Conservation (phyloP, 1,140 invertebrate species). For the Pygmarrhopalites habei region DNA sequence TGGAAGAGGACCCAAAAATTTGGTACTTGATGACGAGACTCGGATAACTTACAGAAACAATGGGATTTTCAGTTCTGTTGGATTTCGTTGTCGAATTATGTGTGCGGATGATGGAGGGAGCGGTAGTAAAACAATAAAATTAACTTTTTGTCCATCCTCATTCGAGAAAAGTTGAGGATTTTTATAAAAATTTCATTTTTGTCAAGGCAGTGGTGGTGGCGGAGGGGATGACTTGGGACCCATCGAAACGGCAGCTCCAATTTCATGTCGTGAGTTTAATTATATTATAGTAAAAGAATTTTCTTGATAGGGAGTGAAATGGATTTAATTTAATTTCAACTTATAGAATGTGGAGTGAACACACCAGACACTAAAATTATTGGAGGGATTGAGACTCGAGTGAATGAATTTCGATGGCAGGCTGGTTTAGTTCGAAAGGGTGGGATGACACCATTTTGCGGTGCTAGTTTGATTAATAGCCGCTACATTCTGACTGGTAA, state of each 20-base stretch:
- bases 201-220: no score
- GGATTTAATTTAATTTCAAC: no score
- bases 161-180: no score
- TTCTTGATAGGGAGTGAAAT: no score
- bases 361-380: constrained; percentile 25
- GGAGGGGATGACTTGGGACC: no score
- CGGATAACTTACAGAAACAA: constrained; percentile 29
- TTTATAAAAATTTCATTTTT: no score
- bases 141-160: no score
- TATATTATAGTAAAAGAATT: no score
- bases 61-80: constrained; percentile 21
- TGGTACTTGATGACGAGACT: constrained; percentile 1
- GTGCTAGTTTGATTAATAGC: constrained; percentile 72
- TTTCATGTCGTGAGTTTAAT: no score
- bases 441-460: constrained; percentile 48
- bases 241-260: no score
- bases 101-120: constrained; percentile 26
- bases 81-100: constrained; percentile 29
- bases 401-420: constrained; percentile 40
- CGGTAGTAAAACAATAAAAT: no score
- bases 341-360: constrained; percentile 26
- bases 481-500: constrained; percentile 60
- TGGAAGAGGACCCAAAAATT: constrained; percentile 17
- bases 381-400: constrained; percentile 28
- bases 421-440: constrained; percentile 29